Evolutionary conservation across 2,888 invertebrate genomes (phyloP).

Genomic region (Phaedon cochleariae): DNA sequence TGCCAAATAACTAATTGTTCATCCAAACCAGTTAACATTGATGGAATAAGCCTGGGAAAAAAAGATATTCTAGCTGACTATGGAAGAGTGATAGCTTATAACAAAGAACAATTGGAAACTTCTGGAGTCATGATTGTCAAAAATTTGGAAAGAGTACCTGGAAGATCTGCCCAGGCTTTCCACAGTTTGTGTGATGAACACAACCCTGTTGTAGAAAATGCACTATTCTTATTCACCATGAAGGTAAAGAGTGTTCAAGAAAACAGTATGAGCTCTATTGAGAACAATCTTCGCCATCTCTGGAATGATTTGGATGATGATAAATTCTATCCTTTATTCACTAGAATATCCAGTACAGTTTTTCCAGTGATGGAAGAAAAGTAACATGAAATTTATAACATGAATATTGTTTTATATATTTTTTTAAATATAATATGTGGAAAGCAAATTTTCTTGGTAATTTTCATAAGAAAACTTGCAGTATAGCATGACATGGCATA

Average conservation of each 20-base stretch:
- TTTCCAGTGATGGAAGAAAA: slow-evolving; percentile 44
- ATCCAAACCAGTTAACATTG: slow-evolving; percentile 46
- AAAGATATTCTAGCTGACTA: slow-evolving; percentile 50
- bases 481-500: no score
- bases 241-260: slow-evolving; percentile 48
- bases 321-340: slow-evolving; percentile 61
- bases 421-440: no score
- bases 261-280: slow-evolving; percentile 50
- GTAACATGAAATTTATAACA: background rate
- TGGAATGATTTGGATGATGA: slow-evolving; percentile 60
- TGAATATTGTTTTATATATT: no score
- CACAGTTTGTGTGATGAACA: slow-evolving; percentile 68
- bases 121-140: slow-evolving; percentile 56
- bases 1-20: slow-evolving; percentile 42
- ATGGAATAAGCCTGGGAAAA: slow-evolving; percentile 51
- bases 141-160: slow-evolving; percentile 57
- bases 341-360: slow-evolving; percentile 60
- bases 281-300: slow-evolving; percentile 54
- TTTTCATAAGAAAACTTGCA: no score
- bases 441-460: no score
- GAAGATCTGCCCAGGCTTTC: slow-evolving; percentile 62
- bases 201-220: slow-evolving; percentile 61
- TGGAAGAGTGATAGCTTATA: slow-evolving; percentile 51
- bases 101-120: slow-evolving; percentile 46
- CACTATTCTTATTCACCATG: slow-evolving; percentile 62